A percentile compares a stretch with the other conserved stretches of the same genome.
phyloP scores from a whole-genome alignment of 2,113 vertebrate genomes.

The Melanerpes aurifrons region DNA sequence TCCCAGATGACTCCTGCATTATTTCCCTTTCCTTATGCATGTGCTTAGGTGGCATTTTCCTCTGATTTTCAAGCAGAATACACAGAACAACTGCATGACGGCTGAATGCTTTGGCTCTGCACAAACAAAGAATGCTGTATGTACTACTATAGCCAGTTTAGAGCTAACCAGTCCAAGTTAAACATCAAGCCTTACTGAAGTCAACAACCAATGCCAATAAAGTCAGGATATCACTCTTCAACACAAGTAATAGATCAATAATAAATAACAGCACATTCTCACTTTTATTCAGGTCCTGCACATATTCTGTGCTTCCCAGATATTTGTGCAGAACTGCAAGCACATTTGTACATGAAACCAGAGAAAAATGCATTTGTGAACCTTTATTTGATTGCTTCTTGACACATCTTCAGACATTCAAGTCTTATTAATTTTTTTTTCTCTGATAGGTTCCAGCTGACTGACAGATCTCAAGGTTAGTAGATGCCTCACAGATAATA shows the following conservation, averaged over 20 bases:
- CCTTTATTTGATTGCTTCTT: background rate
- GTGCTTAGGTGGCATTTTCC: background rate
- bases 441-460: background rate
- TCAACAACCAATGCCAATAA: background rate
- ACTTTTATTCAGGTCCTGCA: background rate
- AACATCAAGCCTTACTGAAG: background rate
- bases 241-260: background rate
- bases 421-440: background rate
- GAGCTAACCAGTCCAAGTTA: background rate
- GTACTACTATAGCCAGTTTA: rapidly evolving
- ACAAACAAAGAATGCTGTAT: background rate
- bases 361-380: rapidly evolving
- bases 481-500: background rate
- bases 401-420: rapidly evolving
- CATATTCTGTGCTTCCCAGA: background rate
- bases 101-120: background rate
- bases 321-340: background rate
- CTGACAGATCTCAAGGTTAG: background rate
- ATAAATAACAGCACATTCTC: background rate
- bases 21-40: rapidly evolving
- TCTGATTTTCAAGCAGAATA: background rate
- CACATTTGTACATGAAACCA: background rate
- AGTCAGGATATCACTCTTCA: rapidly evolving
- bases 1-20: rapidly evolving
- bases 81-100: background rate